These are phyloP conservation scores for Balanococcus diminutus DNA, from an alignment of 2,888 invertebrate genomes.

Conservation along the genomic window DNA sequence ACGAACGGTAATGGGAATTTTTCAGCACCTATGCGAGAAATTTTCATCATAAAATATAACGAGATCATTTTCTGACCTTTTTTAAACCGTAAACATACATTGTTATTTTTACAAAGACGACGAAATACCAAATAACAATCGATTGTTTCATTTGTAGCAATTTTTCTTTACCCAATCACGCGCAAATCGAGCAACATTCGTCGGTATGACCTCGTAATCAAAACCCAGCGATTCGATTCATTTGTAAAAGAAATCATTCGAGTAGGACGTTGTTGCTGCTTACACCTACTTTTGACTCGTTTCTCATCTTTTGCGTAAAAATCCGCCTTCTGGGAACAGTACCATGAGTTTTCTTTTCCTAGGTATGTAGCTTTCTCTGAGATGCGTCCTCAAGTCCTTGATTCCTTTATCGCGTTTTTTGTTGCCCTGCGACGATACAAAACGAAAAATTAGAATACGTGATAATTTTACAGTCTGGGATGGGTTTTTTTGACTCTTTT, in stretches of 20 bases:
- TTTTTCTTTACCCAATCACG: not conserved
- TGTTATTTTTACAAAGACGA: not conserved
- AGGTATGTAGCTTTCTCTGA: constrained; percentile 75
- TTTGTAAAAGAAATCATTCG: not conserved
- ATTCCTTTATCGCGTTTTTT: constrained; percentile 76
- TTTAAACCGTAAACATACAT: not conserved
- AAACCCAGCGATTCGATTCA: not conserved
- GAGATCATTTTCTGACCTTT: not conserved
- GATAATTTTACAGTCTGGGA: not conserved
- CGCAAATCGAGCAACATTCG: not conserved
- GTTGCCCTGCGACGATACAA: constrained; percentile 70
- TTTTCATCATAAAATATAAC: not conserved
- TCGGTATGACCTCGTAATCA: not conserved
- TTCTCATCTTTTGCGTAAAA: constrained; percentile 84
- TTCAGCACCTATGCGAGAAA: too few relatives aligned
- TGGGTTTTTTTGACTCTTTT: not conserved
- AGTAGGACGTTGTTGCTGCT: not conserved
- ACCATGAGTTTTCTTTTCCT: constrained; percentile 83
- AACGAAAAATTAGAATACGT: not conserved
- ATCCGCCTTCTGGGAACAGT: constrained; percentile 94
- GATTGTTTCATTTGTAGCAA: not conserved
- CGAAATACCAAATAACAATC: not conserved
- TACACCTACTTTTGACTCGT: constrained; percentile 75
- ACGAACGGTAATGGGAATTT: too few relatives aligned
- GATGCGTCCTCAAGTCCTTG: constrained; percentile 73